Evolutionary conservation across 2,797 vertebrate genomes (phyloP).

Genomic region (Cheirogaleus major): DNA sequence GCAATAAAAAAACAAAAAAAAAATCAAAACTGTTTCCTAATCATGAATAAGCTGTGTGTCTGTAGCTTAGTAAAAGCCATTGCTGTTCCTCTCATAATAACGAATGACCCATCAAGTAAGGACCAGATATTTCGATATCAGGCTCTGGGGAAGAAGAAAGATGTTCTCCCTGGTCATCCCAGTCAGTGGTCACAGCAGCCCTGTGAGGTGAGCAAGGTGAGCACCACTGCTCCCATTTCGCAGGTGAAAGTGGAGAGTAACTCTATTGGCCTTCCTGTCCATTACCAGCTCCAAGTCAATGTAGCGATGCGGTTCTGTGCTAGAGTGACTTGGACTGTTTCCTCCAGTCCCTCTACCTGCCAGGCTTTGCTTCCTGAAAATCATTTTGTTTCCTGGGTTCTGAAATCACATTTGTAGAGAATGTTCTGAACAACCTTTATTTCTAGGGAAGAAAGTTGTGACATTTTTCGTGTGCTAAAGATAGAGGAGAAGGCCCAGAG

Average conservation of each 20-base stretch:
- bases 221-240: not conserved
- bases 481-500: not conserved
- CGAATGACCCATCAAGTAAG: not conserved
- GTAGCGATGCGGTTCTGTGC: not conserved
- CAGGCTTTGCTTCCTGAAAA: not conserved
- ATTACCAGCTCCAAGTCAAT: not conserved
- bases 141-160: not conserved
- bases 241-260: not conserved
- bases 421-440: not conserved
- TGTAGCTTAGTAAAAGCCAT: not conserved
- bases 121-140: not conserved
- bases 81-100: not conserved
- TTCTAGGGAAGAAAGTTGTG: not conserved
- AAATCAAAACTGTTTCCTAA: not conserved
- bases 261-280: not conserved
- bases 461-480: not conserved
- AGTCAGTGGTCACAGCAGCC: no score
- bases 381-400: conserved; percentile 6
- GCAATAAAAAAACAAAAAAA: not conserved
- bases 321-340: not conserved
- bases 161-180: not conserved
- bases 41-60: not conserved
- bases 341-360: no score
- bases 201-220: not conserved
- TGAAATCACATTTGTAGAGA: not conserved